phyloP scores from a whole-genome alignment of 1,140 invertebrate species.

The Andricus grossulariae region DNA sequence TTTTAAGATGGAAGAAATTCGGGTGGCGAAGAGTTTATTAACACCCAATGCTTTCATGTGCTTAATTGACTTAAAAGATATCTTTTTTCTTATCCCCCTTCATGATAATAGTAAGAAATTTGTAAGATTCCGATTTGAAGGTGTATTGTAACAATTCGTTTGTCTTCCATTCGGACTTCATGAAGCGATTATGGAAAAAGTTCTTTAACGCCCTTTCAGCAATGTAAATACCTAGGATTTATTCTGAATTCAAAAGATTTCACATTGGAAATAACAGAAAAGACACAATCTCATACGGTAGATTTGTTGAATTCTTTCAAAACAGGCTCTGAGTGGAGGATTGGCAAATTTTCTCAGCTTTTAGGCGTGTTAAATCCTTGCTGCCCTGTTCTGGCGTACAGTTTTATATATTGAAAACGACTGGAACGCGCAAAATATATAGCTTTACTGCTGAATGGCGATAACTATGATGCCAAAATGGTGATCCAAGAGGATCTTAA shows the following conservation, averaged over 20 bases:
- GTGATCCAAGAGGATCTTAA: too few relatives aligned
- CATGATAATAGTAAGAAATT: conserved; percentile 42
- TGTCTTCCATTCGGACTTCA: conserved; percentile 47
- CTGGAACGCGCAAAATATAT: too few relatives aligned
- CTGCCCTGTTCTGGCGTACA: too few relatives aligned
- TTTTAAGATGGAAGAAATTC: too few relatives aligned
- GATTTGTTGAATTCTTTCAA: not conserved
- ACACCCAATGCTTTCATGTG: too few relatives aligned
- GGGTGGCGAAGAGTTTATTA: too few relatives aligned
- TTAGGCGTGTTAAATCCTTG: conserved; percentile 19
- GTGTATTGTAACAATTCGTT: conserved; percentile 45
- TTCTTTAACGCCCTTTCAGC: not conserved
- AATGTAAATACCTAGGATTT: conserved; percentile 10
- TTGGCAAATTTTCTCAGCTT: conserved; percentile 34
- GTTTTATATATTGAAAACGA: too few relatives aligned
- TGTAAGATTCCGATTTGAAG: conserved; percentile 45
- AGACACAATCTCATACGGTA: conserved; percentile 19
- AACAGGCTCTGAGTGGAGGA: not conserved
- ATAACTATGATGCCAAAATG: too few relatives aligned
- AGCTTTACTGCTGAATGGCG: too few relatives aligned
- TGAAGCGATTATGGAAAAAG: conserved; percentile 28
- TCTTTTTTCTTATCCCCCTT: too few relatives aligned
- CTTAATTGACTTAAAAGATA: too few relatives aligned
- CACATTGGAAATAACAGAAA: conserved; percentile 12
- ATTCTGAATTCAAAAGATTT: conserved; percentile 19